Conservation (phyloP, 2,888 invertebrate genomes). For the Leucophenga montana region DNA sequence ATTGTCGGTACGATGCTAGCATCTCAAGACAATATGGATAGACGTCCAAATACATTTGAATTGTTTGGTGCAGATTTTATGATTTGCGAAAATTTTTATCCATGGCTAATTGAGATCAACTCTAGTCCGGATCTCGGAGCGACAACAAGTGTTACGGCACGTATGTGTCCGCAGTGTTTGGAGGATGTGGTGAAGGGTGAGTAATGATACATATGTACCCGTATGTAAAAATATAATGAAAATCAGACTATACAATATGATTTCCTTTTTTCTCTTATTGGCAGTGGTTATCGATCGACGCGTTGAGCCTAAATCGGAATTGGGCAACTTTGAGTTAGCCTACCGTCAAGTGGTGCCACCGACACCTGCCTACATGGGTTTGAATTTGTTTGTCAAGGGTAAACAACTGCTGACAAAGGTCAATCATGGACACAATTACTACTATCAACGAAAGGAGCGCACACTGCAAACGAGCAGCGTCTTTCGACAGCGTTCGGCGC, state of each 20-base stretch:
- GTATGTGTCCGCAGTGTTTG: slow-evolving; percentile 88
- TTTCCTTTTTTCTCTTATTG: slow-evolving; percentile 52
- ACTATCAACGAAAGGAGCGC: slow-evolving; percentile 62
- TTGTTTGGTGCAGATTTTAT: slow-evolving; percentile 97
- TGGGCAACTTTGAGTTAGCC: slow-evolving; percentile 86
- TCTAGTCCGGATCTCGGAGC: slow-evolving; percentile 93
- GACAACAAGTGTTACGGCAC: slow-evolving; percentile 91
- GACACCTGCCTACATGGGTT: slow-evolving; percentile 85
- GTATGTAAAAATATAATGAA: neutral
- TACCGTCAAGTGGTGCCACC: slow-evolving; percentile 85
- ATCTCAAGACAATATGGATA: slow-evolving; percentile 89
- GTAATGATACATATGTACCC: slow-evolving; percentile 12
- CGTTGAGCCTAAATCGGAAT: slow-evolving; percentile 81
- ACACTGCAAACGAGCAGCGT: slow-evolving; percentile 54
- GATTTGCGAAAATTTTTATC: slow-evolving; percentile 88
- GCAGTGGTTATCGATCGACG: slow-evolving; percentile 86
- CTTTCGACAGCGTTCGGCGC: slow-evolving; percentile 55
- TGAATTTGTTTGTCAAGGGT: slow-evolving; percentile 72
- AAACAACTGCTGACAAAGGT: slow-evolving; percentile 68
- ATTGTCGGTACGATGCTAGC: slow-evolving; percentile 86
- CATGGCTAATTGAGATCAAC: slow-evolving; percentile 96
- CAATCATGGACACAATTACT: slow-evolving; percentile 52
- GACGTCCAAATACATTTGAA: slow-evolving; percentile 88
- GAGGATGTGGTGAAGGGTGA: slow-evolving; percentile 94
- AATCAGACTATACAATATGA: neutral